phyloP scores from a whole-genome alignment of 2,888 invertebrate species.

The Galerucella pusilla region DNA sequence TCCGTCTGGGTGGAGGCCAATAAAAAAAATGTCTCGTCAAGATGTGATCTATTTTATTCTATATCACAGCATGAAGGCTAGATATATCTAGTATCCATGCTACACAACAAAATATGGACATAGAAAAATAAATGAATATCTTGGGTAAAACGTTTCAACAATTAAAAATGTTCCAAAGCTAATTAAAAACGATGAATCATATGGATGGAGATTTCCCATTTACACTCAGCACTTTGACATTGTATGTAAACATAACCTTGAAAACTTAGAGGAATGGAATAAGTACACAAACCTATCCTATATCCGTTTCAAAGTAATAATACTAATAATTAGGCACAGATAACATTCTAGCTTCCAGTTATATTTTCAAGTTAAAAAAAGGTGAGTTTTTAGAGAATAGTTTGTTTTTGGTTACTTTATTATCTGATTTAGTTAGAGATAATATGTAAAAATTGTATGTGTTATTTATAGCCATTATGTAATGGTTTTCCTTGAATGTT shows the following conservation, averaged over 20 bases:
- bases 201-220: not conserved
- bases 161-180: not conserved
- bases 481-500: not conserved
- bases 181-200: not conserved
- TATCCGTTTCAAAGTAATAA: not conserved
- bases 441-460: not conserved
- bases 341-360: not conserved
- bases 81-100: not conserved
- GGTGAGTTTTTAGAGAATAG: not conserved
- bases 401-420: no score
- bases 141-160: not conserved
- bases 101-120: not conserved
- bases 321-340: not conserved
- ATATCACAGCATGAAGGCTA: no score
- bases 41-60: not conserved
- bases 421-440: not conserved
- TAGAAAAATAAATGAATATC: not conserved
- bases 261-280: not conserved
- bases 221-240: not conserved
- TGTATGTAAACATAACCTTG: slow-evolving; percentile 5
- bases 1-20: slow-evolving; percentile 2
- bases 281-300: not conserved
- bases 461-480: not conserved
- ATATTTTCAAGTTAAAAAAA: not conserved
- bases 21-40: not conserved